Evolutionary conservation across 2,113 vertebrate genomes (phyloP), one percentile per base, ranked within the genome.

Genomic region (Todiramphus saurophagus): DNA sequence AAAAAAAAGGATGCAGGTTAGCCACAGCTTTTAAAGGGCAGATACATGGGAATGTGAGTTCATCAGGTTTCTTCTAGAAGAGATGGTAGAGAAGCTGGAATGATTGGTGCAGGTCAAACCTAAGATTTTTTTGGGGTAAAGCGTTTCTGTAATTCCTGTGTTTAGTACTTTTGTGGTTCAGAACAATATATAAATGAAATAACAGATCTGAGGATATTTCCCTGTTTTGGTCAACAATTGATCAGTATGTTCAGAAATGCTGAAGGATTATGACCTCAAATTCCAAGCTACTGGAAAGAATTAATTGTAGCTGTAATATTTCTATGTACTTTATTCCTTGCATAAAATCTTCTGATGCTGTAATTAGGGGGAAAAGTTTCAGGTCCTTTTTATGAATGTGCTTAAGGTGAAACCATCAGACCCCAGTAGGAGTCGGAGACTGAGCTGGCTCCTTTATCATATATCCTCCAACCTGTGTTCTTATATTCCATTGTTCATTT

Each of bases 1-100:
- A 74, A 94, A 94, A 88, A n/a, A 82, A 93, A 83, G 70, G 58
- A 86, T 94, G 76, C 86, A 93, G 88, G 90, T 92, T 95, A 92
- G 70, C 59, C 79, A 83, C 72, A 92, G 72, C 64, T 90, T 59
- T 95, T 94, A 59, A 96, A 94, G 78, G 78, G 33, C 77, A 93
- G 74, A 30, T 93, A 79, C 60, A 58, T 91, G 70, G 78, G 58
- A 64, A 58, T 72, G 70, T 75, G 48, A 69, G 82, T 95, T 89
- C 66, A 83, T 79, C 66, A 39, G 60, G 28, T 87, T 90, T 72
- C 77, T 79, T 83, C 37, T 67, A 35, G 50, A 86, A 74, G 68
- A 77, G 51, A 33, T n/a, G 15, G 31, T 33, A 44, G 20, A 44
- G 76, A 82, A 83, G 50, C 70, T 74, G 37, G 55, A 90, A 44